Conservation (phyloP, 2,888 invertebrate genomes). For the Sminthurides aquaticus region DNA sequence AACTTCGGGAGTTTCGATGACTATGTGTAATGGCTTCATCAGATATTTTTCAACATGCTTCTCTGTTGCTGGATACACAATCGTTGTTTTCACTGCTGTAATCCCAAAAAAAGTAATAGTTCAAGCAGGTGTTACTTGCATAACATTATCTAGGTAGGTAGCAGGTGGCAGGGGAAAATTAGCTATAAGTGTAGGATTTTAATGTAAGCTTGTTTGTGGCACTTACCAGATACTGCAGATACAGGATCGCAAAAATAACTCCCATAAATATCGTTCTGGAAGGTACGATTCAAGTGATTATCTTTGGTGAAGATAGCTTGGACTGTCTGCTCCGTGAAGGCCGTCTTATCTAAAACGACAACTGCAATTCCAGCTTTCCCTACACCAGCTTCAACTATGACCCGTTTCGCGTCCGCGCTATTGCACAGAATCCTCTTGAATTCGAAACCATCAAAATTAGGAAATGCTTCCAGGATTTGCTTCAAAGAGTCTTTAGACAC, state of each 20-base stretch:
- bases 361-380: slow-evolving; percentile 60
- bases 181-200: too few species aligned
- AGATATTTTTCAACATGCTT: slow-evolving; percentile 85
- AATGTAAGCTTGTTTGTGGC: too few species aligned
- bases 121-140: too few species aligned
- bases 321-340: slow-evolving; percentile 62
- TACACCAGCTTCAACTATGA: slow-evolving; percentile 64
- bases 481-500: too few species aligned
- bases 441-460: slow-evolving; percentile 59
- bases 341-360: slow-evolving; percentile 71
- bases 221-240: slow-evolving; percentile 55
- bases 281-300: slow-evolving; percentile 56
- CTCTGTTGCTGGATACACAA: slow-evolving; percentile 88
- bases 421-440: slow-evolving; percentile 62
- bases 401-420: slow-evolving; percentile 63
- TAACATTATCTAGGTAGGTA: too few species aligned
- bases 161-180: too few species aligned
- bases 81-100: slow-evolving; percentile 74
- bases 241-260: slow-evolving; percentile 66
- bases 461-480: too few species aligned
- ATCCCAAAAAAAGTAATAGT: too few species aligned
- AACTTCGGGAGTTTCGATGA: slow-evolving; percentile 75
- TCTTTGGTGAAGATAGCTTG: slow-evolving; percentile 53
- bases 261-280: slow-evolving; percentile 77
- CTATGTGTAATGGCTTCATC: slow-evolving; percentile 62